Evolutionary conservation across 2,888 invertebrate species (phyloP), one percentile per base, ranked within the genome.

Genomic region (Carterocephalus palaemon): DNA sequence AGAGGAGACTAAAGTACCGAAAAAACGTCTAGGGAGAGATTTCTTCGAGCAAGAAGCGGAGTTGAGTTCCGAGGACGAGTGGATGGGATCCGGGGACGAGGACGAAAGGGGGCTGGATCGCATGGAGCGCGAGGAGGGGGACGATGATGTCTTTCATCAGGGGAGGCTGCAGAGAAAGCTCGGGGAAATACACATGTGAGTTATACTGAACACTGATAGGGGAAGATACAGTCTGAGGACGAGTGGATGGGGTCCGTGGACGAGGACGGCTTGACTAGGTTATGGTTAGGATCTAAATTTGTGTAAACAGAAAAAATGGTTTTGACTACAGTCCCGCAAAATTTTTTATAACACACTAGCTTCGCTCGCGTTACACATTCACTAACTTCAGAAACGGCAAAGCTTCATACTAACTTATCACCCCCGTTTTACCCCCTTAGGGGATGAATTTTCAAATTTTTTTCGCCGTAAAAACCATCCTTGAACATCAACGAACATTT

Each of bases 31-130:
- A 36, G 88, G 89, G 0, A 75, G 86, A 1, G 93, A 93, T 37
- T 98, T 95, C 83, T 88, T 97, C 40, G 97, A 98, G 56, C 89
- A 92, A 23, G 97, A 98, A 78, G 97, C 97, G 0, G 97, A 97
- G 64, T 76, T 98, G 19, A 83, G 83, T 0, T 95, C 96, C 0
- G 97, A 96, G 64, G 95, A 94, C 2, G 96, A 96, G 55, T 95
- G 93, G 91, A 67, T 68, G 1, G 95, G 92, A 0, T 95, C 95
- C 31, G 96, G 91, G 0, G 96, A 96, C 64, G 97, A 95, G 75
- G 95, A 96, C 71, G 95, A 96, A 75, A 89, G 89, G 20, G 92
- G 90, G 42, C 74, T 93, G 60, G 96, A 97, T 67, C 86, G 89
- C 39, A 89, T 96, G 74, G 97, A 97, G 69, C 82, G 90, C 2